These are phyloP conservation scores for Scaptomyza polygonia DNA, from an alignment of 2,888 invertebrate species.

Conservation along the genomic window DNA sequence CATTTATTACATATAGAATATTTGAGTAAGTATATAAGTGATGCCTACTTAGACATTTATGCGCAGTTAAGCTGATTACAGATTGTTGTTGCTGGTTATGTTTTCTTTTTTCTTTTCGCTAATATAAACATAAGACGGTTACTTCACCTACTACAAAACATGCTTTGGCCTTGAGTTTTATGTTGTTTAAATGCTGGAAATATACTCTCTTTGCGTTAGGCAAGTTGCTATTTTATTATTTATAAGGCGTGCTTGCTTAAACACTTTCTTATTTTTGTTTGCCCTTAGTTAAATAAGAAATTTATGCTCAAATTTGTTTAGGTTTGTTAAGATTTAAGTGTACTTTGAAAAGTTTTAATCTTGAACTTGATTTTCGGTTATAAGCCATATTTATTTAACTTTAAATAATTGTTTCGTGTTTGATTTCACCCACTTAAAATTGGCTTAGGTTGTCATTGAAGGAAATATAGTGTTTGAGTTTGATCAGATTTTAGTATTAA, in stretches of 20 bases:
- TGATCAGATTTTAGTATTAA: not conserved
- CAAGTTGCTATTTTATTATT: not conserved
- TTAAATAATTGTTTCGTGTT: not conserved
- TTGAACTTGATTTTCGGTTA: no score
- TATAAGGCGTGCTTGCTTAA: slow-evolving; percentile 1
- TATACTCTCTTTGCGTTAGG: not conserved
- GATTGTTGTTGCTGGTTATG: slow-evolving; percentile 34
- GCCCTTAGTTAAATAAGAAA: not conserved
- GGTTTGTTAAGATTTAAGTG: not conserved
- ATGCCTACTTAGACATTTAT: slow-evolving; percentile 78
- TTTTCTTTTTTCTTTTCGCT: slow-evolving; percentile 12
- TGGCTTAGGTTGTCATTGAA: not conserved
- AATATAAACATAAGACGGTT: slow-evolving; percentile 41
- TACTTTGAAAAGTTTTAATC: not conserved
- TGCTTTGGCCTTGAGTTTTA: slow-evolving; percentile 16
- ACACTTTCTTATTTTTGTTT: slow-evolving; percentile 5
- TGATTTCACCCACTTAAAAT: not conserved
- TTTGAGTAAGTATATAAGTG: slow-evolving; percentile 70
- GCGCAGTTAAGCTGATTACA: slow-evolving; percentile 76
- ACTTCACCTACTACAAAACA: not conserved
- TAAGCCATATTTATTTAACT: not conserved
- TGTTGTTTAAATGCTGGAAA: slow-evolving; percentile 7
- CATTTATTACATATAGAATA: slow-evolving; percentile 63
- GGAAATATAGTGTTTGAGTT: no score
- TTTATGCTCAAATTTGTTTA: not conserved